phyloP scores from a whole-genome alignment of 2,888 invertebrate genomes.

The Aspidiotus destructor region DNA sequence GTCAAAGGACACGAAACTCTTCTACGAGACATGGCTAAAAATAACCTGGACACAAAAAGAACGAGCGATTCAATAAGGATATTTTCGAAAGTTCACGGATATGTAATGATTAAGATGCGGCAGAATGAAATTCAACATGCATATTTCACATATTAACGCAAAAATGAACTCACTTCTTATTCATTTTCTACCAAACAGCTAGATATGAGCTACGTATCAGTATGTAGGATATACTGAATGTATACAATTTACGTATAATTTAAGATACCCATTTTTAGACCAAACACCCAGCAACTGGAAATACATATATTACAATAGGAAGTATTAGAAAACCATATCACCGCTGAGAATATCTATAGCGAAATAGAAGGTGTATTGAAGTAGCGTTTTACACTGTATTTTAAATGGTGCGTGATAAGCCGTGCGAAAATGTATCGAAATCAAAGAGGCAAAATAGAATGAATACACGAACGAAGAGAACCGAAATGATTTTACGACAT shows the following conservation, averaged over 20 bases:
- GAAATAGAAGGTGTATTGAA: not conserved
- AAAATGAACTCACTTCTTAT: slow-evolving; percentile 25
- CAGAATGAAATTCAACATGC: not conserved
- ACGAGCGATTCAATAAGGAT: not conserved
- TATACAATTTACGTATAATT: slow-evolving; percentile 15
- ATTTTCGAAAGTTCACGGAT: not conserved
- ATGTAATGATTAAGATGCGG: not conserved
- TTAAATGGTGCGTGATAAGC: too few species aligned
- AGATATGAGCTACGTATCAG: slow-evolving; percentile 8
- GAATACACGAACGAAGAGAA: too few species aligned
- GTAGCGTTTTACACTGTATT: too few species aligned
- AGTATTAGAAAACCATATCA: slow-evolving; percentile 6
- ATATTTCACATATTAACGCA: not conserved
- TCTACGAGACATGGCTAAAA: slow-evolving; percentile 43
- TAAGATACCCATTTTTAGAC: slow-evolving; percentile 23
- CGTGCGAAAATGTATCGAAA: too few species aligned
- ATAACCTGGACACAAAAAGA: slow-evolving; percentile 37
- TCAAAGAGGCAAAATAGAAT: too few species aligned
- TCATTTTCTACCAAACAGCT: slow-evolving; percentile 20
- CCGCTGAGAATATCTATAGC: not conserved
- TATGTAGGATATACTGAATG: slow-evolving; percentile 18
- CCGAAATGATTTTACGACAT: too few species aligned
- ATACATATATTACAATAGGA: slow-evolving; percentile 25
- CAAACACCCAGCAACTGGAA: slow-evolving; percentile 26
- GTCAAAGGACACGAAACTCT: slow-evolving; percentile 43